A percentile compares a stretch with the other conserved stretches of the same genome.
Conservation (phyloP, 2,888 invertebrate genomes). For the Diaprepes abbreviatus region DNA sequence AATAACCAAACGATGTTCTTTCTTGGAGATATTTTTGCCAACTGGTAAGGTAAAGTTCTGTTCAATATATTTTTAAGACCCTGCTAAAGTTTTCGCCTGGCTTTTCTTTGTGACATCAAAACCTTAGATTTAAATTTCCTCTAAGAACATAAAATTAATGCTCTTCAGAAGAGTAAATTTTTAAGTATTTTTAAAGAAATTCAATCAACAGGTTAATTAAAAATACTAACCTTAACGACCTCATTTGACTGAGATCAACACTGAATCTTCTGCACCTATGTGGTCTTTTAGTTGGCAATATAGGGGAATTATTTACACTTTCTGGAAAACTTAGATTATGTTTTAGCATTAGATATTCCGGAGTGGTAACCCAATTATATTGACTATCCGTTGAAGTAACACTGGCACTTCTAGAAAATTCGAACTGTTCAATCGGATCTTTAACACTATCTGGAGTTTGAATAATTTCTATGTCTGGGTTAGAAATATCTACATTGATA, state of each 20-base stretch:
- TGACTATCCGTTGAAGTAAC: conserved; percentile 80
- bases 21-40: too few species aligned
- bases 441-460: conserved; percentile 74
- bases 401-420: conserved; percentile 74
- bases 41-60: too few species aligned
- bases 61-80: too few species aligned
- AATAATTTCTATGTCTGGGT: conserved; percentile 81
- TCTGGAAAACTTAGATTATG: conserved; percentile 87
- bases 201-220: too few species aligned
- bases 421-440: conserved; percentile 68
- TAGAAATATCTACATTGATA: conserved; percentile 73
- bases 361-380: conserved; percentile 85
- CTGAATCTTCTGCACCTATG: conserved; percentile 81
- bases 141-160: too few species aligned
- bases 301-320: conserved; percentile 80
- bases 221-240: conserved; percentile 45
- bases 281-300: conserved; percentile 72
- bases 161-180: too few species aligned
- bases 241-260: conserved; percentile 90
- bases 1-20: too few species aligned
- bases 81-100: too few species aligned
- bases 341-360: conserved; percentile 83
- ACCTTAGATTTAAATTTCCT: too few species aligned
- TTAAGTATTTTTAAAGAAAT: too few species aligned
- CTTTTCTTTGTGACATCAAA: too few species aligned